Conservation (phyloP, 2,113 vertebrate species). For the Neogobius melanostomus region DNA sequence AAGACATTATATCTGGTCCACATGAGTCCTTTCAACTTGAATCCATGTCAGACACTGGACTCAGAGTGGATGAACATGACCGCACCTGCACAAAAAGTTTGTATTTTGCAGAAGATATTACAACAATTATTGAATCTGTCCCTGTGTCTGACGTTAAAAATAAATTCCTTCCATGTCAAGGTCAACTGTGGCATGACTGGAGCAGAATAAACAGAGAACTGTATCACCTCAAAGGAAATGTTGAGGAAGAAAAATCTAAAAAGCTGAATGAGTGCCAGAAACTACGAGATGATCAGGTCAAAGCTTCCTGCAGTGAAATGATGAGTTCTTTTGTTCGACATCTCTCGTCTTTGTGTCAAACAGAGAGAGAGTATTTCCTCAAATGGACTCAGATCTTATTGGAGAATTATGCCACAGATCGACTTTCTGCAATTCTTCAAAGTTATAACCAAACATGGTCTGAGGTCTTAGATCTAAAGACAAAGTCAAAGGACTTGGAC, state of each 20-base stretch:
- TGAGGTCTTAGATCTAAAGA: slow-evolving; percentile 39
- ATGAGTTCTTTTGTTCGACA: slow-evolving; percentile 27
- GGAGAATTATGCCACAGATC: too few relatives aligned
- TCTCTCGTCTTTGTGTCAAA: slow-evolving; percentile 48
- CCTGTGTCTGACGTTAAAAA: slow-evolving; percentile 65
- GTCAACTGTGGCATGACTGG: slow-evolving; percentile 67
- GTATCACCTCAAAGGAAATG: slow-evolving; percentile 62
- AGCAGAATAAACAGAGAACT: slow-evolving; percentile 68
- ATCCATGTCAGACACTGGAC: slow-evolving; percentile 40
- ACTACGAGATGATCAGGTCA: slow-evolving; percentile 5
- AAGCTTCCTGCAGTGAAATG: too few relatives aligned
- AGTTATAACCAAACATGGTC: too few relatives aligned
- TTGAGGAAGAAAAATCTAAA: too few relatives aligned
- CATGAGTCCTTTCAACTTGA: slow-evolving; percentile 43
- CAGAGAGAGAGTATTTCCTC: too few relatives aligned
- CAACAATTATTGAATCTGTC: too few relatives aligned
- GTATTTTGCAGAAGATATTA: slow-evolving; percentile 33
- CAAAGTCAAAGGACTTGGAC: too few relatives aligned
- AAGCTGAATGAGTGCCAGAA: slow-evolving; percentile 53
- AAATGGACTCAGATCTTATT: too few relatives aligned
- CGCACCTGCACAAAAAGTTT: slow-evolving; percentile 45
- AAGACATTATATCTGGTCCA: slow-evolving; percentile 42
- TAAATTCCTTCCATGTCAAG: slow-evolving; percentile 47
- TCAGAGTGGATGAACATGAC: slow-evolving; percentile 64
- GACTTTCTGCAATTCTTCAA: too few relatives aligned